Base-by-base conservation (phyloP, 2,113 vertebrate species). In the Saccopteryx bilineata region DNA sequence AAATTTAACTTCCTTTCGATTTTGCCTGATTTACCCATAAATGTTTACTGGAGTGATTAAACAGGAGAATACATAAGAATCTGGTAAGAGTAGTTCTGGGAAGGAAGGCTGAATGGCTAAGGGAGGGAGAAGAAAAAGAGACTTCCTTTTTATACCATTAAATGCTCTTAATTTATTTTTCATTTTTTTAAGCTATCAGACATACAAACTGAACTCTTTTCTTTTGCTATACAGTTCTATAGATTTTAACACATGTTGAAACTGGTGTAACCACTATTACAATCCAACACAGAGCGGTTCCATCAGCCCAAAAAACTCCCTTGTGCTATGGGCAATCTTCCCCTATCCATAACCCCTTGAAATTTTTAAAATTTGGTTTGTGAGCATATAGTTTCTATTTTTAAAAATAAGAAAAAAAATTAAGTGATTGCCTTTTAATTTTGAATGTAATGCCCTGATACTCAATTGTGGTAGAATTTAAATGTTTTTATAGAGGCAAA, bases 141-240 rank as follows among this genome's bases (percentile, higher is more conserved):
- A 76, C 17, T 93, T 69, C 18, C 13, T 54, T 96, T 84, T 72
- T 58, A 50, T 24, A 65, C 54, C 92, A 72, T 69, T n/a, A 89
- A 84, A 71, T 65, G 72, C 18, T 93, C 90, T 78, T 66, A 23
- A 75, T 39, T 91, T n/a, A n/a, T 8, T 85, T 82, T 94, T 90
- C n/a, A 48, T 14, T 72, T 68, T 65, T 86, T 71, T 26, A 87
- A 87, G 28, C 21, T 87, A 48, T 7, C 75, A 86, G 7, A 90
- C 39, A 93, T 60, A 78, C 12, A 78, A 56, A 90, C 1, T 54
- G 31, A 90, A 75, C 21, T 23, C 85, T 65, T 75, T 76, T n/a
- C 54, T 90, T 72, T 24, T 26, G 2, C 14, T 94, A 18, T 72
- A 31, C 39, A 66, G 15, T 18, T 76, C 39, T 63, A 17, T 14